Conservation (phyloP, 2,888 invertebrate genomes). For the Arrhopalites spinosus region DNA sequence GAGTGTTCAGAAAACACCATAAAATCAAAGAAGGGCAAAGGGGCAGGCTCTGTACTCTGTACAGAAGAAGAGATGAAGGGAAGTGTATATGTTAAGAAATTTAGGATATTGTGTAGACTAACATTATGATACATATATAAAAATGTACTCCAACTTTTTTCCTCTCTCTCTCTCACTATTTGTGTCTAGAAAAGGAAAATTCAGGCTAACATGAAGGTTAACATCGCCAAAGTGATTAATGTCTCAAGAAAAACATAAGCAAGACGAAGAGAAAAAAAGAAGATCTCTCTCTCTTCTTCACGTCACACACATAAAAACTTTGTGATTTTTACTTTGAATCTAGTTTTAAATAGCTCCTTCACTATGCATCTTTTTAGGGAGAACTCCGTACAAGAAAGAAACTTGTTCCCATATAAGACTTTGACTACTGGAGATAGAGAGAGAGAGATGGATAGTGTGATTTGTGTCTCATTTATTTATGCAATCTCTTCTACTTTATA, state of each 20-base stretch:
- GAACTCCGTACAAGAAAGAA: not conserved
- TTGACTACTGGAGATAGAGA: not conserved
- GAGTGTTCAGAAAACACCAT: constrained; percentile 21
- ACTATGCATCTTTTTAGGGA: not conserved
- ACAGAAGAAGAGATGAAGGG: not conserved
- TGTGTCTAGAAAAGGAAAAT: constrained; percentile 30
- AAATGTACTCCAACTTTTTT: too few species aligned
- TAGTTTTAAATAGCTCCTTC: constrained; percentile 24
- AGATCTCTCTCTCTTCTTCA: too few species aligned
- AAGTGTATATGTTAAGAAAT: not conserved
- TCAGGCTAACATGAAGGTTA: constrained; percentile 35
- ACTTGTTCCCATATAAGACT: not conserved
- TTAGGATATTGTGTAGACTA: not conserved
- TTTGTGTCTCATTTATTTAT: constrained; percentile 8
- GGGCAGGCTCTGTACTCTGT: constrained; percentile 15
- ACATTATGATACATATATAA: not conserved
- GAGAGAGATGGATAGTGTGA: not conserved
- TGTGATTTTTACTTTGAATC: constrained; percentile 15
- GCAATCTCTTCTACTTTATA: constrained; percentile 19
- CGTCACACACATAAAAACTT: constrained; percentile 13
- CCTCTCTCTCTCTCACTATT: constrained; percentile 4
- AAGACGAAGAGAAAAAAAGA: constrained; percentile 8
- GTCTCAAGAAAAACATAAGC: constrained; percentile 31
- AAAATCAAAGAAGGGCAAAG: constrained; percentile 33
- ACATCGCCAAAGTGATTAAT: constrained; percentile 35